Percentiles rank a stretch among this genome's conserved stretches.
Conservation (phyloP, 2,113 vertebrate species). For the Willisornis vidua region DNA sequence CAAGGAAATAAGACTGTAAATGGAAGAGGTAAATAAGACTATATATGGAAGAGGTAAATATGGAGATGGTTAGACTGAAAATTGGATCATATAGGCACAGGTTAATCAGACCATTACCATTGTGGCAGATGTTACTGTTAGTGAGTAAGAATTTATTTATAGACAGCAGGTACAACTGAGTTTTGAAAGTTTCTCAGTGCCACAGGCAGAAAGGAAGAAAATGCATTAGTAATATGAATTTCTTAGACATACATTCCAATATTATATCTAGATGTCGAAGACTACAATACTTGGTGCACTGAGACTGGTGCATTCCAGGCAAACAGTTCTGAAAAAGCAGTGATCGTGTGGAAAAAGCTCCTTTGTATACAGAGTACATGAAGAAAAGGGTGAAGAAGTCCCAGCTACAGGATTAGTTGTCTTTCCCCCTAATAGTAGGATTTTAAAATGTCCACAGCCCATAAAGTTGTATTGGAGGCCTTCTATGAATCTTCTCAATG, state of each 20-base stretch:
- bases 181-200: background rate
- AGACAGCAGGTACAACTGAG: background rate
- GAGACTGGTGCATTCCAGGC: background rate
- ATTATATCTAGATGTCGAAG: background rate
- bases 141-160: background rate
- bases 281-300: background rate
- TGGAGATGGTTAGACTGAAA: background rate
- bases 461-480: background rate
- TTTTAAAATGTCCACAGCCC: background rate
- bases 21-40: background rate
- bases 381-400: background rate
- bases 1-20: background rate
- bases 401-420: background rate
- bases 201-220: background rate
- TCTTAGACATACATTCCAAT: background rate
- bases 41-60: background rate
- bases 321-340: background rate
- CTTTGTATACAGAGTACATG: background rate
- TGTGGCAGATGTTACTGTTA: background rate
- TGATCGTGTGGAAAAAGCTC: accelerated
- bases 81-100: background rate
- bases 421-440: background rate
- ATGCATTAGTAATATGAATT: background rate
- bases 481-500: background rate
- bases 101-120: background rate